These are phyloP conservation scores for Marasmarcha lunaedactyla DNA, from an alignment of 2,888 invertebrate genomes.

Conservation along the genomic window DNA sequence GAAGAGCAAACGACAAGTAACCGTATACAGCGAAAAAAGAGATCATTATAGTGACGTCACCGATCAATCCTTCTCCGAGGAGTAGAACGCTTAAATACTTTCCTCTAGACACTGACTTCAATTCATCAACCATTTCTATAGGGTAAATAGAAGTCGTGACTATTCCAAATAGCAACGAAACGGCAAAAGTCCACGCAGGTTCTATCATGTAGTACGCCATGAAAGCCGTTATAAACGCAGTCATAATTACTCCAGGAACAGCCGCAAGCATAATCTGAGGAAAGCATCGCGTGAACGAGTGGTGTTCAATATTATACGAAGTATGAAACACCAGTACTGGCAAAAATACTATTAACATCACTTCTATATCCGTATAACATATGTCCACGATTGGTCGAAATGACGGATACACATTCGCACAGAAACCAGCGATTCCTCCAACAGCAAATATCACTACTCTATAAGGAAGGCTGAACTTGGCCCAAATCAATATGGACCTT, in stretches of 20 bases:
- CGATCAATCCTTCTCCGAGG: constrained; percentile 48
- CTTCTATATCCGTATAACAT: constrained; percentile 43
- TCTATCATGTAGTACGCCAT: constrained; percentile 51
- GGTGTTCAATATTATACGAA: constrained; percentile 46
- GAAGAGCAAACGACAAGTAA: constrained; percentile 37
- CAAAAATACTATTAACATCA: constrained; percentile 34
- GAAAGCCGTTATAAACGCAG: constrained; percentile 39
- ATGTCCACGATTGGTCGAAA: constrained; percentile 41
- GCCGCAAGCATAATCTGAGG: constrained; percentile 47
- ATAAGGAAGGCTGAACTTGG: constrained; percentile 38
- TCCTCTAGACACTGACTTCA: constrained; percentile 45
- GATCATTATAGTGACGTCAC: constrained; percentile 53
- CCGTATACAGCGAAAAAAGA: constrained; percentile 47
- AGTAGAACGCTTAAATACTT: constrained; percentile 48
- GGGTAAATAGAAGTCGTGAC: constrained; percentile 55
- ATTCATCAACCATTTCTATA: constrained; percentile 43
- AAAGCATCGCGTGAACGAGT: constrained; percentile 49
- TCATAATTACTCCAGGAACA: constrained; percentile 39
- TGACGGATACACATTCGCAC: constrained; percentile 32
- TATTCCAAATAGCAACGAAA: constrained; percentile 43
- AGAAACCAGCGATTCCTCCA: constrained; percentile 44
- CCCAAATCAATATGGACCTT: constrained; percentile 40
- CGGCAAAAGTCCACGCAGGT: constrained; percentile 39
- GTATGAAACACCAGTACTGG: constrained; percentile 49
- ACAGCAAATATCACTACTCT: constrained; percentile 49